phyloP scores from a whole-genome alignment of 2,797 vertebrate genomes.

The Rhinoraja longicauda region DNA sequence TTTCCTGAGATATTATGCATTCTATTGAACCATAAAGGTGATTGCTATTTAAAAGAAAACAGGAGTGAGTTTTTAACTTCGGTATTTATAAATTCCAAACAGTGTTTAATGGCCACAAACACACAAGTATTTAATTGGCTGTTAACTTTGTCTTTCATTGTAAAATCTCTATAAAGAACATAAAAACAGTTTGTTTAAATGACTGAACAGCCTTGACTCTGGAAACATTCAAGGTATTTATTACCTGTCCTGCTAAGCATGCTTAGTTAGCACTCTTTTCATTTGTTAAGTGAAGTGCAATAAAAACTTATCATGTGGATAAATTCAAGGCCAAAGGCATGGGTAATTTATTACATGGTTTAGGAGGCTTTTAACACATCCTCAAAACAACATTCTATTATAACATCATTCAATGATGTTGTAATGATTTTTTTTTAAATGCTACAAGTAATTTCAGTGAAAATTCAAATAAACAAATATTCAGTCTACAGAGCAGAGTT shows the following conservation, averaged over 20 bases:
- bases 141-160: background rate
- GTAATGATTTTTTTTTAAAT: slow-evolving; percentile 12
- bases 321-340: slow-evolving; percentile 13
- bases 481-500: background rate
- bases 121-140: background rate
- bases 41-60: background rate
- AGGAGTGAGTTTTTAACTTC: background rate
- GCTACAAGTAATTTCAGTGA: slow-evolving; percentile 26
- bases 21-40: background rate
- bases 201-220: slow-evolving; percentile 6
- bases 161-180: background rate
- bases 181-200: slow-evolving; percentile 27
- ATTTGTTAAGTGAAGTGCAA: slow-evolving; percentile 25
- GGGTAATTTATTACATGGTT: slow-evolving; percentile 14
- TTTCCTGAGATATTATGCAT: background rate
- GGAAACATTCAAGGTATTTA: slow-evolving; percentile 28
- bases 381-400: background rate
- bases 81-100: background rate
- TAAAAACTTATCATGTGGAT: slow-evolving; percentile 28
- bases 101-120: background rate
- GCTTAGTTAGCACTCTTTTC: slow-evolving; percentile 21
- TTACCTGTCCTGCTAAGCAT: slow-evolving; percentile 15
- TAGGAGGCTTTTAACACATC: slow-evolving; percentile 6
- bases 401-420: slow-evolving; percentile 15
- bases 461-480: background rate